Conservation (phyloP, 1,140 invertebrate species). For the Brachionus rotundiformis region DNA sequence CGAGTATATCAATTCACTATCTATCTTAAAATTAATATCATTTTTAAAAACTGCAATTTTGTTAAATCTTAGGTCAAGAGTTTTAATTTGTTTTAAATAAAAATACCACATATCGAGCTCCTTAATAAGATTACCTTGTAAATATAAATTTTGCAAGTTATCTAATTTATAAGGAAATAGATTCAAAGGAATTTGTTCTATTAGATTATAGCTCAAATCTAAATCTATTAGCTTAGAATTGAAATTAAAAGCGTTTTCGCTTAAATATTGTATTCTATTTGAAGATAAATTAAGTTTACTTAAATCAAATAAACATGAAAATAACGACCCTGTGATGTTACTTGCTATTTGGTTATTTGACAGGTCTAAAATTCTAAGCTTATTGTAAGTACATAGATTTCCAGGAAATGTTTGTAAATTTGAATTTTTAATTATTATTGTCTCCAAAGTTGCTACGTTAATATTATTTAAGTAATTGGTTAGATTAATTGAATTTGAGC, state of each 20-base stretch:
- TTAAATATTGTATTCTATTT: not conserved
- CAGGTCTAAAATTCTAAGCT: not conserved
- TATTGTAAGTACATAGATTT: not conserved
- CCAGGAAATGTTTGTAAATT: not conserved
- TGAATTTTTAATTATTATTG: not conserved
- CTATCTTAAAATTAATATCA: not conserved
- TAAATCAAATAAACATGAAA: conserved; percentile 3
- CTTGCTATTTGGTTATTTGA: not conserved
- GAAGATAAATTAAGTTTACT: not conserved
- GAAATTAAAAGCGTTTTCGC: not conserved
- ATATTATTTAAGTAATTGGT: not conserved
- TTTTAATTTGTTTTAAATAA: not conserved
- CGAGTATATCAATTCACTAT: not conserved
- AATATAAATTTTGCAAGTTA: not conserved
- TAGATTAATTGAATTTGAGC: not conserved
- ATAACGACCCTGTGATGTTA: not conserved
- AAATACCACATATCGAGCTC: conserved; percentile 49
- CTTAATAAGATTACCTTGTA: not conserved
- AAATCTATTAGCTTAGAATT: not conserved
- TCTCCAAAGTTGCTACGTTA: not conserved
- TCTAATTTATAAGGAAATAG: conserved; percentile 28
- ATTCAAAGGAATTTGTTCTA: not conserved
- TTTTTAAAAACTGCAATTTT: not conserved
- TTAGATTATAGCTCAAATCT: conserved; percentile 34
- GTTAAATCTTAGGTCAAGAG: not conserved